These are phyloP conservation scores for Zeugodacus cucurbitae DNA, from an alignment of 1,140 invertebrate genomes.

Conservation along the genomic window DNA sequence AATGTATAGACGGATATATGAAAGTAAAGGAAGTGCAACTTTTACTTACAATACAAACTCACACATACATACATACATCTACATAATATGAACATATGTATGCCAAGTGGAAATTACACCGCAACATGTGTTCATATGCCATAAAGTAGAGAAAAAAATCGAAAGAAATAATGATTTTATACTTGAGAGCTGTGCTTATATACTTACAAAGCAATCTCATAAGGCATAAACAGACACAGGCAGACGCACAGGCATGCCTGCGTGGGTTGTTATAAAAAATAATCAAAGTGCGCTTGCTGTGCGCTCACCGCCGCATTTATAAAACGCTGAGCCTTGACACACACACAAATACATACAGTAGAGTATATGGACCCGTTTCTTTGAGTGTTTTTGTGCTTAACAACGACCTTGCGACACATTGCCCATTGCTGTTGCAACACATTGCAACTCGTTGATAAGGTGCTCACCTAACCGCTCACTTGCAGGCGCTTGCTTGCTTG, in stretches of 20 bases:
- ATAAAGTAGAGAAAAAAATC: neutral
- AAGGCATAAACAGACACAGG: neutral
- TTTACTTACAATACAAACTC: neutral
- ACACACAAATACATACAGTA: neutral
- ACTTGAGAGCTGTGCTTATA: neutral
- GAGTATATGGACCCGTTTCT: too few species aligned
- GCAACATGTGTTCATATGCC: neutral
- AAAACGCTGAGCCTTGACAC: neutral
- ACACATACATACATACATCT: neutral
- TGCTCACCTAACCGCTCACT: neutral
- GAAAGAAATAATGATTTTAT: slow-evolving; percentile 1
- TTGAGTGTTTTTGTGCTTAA: neutral
- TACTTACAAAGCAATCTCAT: neutral
- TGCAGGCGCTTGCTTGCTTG: neutral
- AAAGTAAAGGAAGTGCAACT: neutral
- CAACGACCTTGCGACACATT: neutral
- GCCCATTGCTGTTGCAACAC: neutral
- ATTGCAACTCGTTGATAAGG: slow-evolving; percentile 12
- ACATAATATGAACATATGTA: neutral
- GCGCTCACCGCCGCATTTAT: neutral
- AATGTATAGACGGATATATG: neutral
- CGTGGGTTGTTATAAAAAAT: neutral
- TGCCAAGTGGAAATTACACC: neutral
- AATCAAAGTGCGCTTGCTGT: neutral
- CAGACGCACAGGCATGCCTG: neutral